Conservation (phyloP, 2,888 invertebrate species). For the Tenodera sinensis region DNA sequence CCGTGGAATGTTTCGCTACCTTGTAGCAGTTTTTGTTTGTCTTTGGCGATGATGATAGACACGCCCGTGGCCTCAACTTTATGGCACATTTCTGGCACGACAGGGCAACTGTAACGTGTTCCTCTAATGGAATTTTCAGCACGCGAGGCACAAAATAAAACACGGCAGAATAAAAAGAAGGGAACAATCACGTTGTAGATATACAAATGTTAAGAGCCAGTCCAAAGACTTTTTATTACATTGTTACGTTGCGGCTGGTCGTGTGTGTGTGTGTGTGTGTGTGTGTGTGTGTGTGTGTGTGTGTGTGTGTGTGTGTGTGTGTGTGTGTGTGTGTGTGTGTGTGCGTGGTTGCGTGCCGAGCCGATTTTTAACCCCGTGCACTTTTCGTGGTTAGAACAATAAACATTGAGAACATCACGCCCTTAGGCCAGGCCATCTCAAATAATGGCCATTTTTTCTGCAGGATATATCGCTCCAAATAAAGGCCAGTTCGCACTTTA, state of each 20-base stretch:
- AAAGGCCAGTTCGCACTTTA: background rate
- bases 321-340: background rate
- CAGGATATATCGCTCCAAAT: background rate
- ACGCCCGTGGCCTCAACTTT: background rate
- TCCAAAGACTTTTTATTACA: background rate
- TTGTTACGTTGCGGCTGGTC: constrained; percentile 6
- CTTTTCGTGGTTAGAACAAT: constrained; percentile 1
- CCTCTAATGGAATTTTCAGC: background rate
- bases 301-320: background rate
- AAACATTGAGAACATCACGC: background rate
- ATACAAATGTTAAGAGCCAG: background rate
- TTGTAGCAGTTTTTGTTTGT: background rate
- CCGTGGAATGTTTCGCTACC: background rate
- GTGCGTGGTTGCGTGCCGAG: background rate
- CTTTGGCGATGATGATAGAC: background rate
- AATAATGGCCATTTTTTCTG: background rate
- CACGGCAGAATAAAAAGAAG: background rate
- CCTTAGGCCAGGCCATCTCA: background rate
- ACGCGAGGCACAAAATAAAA: background rate
- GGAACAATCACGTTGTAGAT: background rate
- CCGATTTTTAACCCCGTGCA: background rate
- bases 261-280: background rate
- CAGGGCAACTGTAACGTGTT: background rate
- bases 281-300: background rate
- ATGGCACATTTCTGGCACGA: background rate